A percentile compares a stretch with the other conserved stretches of the same genome.
Evolutionary conservation across 2,113 vertebrate genomes (phyloP).

Genomic region (Taxidea taxus): DNA sequence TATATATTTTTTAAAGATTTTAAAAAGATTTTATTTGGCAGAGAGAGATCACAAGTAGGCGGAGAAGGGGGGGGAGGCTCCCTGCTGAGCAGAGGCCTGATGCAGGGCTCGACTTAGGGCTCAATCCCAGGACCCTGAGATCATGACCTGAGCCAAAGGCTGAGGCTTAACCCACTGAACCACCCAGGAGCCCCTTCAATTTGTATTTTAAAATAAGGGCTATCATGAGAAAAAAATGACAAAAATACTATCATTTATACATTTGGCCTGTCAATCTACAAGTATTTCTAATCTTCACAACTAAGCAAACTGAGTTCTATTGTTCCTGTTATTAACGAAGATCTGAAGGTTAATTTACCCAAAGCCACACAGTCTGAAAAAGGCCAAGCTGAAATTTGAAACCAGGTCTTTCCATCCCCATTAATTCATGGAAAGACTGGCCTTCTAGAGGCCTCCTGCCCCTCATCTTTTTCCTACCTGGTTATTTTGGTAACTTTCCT

Average conservation of each 20-base stretch:
- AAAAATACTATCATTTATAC: neutral
- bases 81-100: too few species aligned
- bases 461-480: neutral
- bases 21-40: too few species aligned
- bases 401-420: neutral
- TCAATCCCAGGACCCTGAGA: too few species aligned
- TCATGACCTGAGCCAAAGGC: too few species aligned
- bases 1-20: neutral
- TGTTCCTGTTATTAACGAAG: neutral
- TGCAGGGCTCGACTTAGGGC: fast-evolving
- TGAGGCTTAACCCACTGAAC: too few species aligned
- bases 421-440: neutral
- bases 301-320: neutral
- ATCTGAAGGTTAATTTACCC: conserved; percentile 18
- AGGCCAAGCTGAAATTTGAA: neutral
- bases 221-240: neutral
- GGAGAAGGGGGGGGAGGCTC: too few species aligned
- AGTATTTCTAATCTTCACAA: conserved; percentile 4
- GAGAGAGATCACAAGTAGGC: too few species aligned
- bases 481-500: neutral
- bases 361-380: conserved; percentile 1
- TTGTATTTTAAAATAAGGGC: neutral
- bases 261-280: neutral
- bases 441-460: neutral
- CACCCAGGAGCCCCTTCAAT: neutral